A percentile compares a stretch with the other conserved stretches of the same genome.
phyloP scores from a whole-genome alignment of 2,888 invertebrate species.

The Phengaris alcon region DNA sequence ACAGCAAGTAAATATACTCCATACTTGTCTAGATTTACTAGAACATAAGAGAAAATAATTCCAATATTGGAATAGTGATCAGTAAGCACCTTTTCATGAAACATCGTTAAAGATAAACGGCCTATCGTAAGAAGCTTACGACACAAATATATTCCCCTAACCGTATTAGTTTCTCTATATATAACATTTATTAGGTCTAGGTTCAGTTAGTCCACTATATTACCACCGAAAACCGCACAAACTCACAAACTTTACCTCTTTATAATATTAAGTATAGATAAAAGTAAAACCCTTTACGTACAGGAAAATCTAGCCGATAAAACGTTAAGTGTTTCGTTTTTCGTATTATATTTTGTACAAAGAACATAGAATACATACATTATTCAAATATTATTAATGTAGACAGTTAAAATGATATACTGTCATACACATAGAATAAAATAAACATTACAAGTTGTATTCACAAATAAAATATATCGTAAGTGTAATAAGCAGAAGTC shows the following conservation, averaged over 20 bases:
- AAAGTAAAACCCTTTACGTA: no score
- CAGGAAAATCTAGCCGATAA: no score
- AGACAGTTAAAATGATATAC: background rate
- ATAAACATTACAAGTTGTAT: background rate
- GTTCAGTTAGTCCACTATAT: background rate
- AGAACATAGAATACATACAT: background rate
- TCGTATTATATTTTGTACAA: background rate
- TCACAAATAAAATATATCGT: conserved; percentile 8
- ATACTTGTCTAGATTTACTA: no score
- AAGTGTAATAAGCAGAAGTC: background rate
- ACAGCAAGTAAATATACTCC: no score
- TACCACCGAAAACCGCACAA: background rate
- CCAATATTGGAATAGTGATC: background rate
- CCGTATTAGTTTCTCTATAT: background rate
- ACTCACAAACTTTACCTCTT: no score
- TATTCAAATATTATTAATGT: background rate
- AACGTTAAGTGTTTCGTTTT: no score
- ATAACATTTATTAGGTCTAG: background rate
- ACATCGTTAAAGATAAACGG: background rate
- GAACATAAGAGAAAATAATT: background rate
- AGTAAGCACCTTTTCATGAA: background rate
- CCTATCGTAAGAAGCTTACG: background rate
- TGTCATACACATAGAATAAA: background rate
- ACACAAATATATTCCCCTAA: background rate
- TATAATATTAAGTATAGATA: no score